A percentile compares a stretch with the other conserved stretches of the same genome.
Conservation (phyloP, 1,140 invertebrate species). For the Heterodera schachtii region DNA sequence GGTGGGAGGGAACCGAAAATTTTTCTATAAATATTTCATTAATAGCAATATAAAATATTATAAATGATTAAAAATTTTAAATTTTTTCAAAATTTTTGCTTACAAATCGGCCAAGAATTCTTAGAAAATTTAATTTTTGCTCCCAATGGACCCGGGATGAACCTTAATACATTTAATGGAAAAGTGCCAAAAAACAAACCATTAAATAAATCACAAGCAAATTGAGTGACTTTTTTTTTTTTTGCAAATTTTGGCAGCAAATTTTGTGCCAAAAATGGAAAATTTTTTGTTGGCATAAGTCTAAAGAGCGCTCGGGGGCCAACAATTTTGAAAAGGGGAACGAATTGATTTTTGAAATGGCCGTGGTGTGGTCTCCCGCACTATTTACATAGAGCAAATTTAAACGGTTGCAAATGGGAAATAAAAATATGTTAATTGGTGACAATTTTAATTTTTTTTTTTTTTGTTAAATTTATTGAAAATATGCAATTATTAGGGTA, state of each 20-base stretch:
- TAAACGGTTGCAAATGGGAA: not conserved
- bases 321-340: not conserved
- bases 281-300: not conserved
- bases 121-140: not conserved
- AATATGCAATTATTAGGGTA: not conserved
- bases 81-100: no score
- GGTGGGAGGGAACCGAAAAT: no score
- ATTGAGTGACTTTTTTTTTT: no score
- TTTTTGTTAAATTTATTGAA: not conserved
- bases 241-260: not conserved
- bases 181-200: no score
- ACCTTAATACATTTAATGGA: not conserved
- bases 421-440: not conserved
- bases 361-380: not conserved
- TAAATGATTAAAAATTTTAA: not conserved
- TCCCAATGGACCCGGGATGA: no score
- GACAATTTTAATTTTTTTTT: no score
- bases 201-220: no score
- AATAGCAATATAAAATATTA: not conserved
- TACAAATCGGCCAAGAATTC: no score
- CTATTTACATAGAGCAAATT: not conserved
- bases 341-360: not conserved
- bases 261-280: slow-evolving; percentile 1
- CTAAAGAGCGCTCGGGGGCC: not conserved
- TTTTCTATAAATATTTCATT: no score